Evolutionary conservation across 2,113 vertebrate genomes (phyloP).

Genomic region (Chaetops frenatus): DNA sequence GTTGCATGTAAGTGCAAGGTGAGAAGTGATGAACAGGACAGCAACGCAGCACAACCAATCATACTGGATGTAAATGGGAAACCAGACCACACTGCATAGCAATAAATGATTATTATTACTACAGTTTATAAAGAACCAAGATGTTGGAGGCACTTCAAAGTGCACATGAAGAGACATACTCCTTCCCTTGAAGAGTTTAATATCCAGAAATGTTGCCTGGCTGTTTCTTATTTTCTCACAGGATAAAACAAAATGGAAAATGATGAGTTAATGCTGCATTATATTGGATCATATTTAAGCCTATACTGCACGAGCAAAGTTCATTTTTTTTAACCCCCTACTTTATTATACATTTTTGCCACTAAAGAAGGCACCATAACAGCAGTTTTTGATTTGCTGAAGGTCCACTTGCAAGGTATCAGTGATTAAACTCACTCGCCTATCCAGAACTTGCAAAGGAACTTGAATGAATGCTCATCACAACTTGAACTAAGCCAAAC

Average conservation of each 20-base stretch:
- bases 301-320: background rate
- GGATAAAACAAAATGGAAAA: background rate
- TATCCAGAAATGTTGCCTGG: background rate
- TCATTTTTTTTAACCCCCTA: background rate
- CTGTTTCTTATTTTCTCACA: background rate
- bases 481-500: background rate
- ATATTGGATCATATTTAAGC: background rate
- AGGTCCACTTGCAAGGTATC: background rate
- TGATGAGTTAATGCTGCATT: background rate
- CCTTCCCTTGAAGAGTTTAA: background rate
- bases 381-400: background rate
- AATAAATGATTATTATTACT: constrained; percentile 1
- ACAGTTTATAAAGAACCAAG: background rate
- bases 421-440: background rate
- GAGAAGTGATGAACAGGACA: constrained; percentile 62
- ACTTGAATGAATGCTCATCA: background rate
- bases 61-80: background rate
- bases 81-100: background rate
- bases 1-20: constrained; percentile 49
- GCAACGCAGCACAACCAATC: background rate
- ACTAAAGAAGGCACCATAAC: background rate
- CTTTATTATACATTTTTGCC: background rate
- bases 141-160: background rate
- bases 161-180: background rate
- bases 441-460: background rate